Percentiles rank a stretch among this genome's conserved stretches.
These are phyloP conservation scores for Heterotilapia buettikoferi DNA, from an alignment of 2,113 vertebrate species.

Conservation along the genomic window DNA sequence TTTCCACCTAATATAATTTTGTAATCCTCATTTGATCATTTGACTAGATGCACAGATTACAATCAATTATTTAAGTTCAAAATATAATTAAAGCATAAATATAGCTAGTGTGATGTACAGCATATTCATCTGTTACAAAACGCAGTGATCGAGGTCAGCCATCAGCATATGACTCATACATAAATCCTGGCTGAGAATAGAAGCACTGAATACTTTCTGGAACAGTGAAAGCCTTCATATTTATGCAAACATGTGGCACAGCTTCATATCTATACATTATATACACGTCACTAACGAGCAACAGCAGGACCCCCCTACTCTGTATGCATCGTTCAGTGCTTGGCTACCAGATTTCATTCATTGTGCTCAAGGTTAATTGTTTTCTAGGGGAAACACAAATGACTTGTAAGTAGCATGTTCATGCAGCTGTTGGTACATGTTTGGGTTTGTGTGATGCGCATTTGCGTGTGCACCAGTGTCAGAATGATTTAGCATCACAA, in stretches of 20 bases:
- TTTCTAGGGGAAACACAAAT: slow-evolving; percentile 28
- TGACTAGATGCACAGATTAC: background rate
- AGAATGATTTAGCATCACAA: slow-evolving; percentile 43
- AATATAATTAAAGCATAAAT: background rate
- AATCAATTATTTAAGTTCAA: background rate
- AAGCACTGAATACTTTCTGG: background rate
- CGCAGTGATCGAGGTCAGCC: background rate
- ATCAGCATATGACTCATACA: slow-evolving; percentile 5
- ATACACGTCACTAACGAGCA: slow-evolving; percentile 21
- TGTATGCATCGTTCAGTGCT: background rate
- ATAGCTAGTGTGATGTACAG: background rate
- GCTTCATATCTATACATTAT: background rate
- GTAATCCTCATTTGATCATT: background rate
- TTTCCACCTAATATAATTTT: background rate
- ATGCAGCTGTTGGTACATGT: slow-evolving; percentile 26
- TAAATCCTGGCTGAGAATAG: background rate
- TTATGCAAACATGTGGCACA: slow-evolving; percentile 23
- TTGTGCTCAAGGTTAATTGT: slow-evolving; percentile 51
- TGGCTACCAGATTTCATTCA: slow-evolving; percentile 7
- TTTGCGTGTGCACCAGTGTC: background rate
- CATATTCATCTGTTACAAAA: background rate
- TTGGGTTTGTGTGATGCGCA: background rate
- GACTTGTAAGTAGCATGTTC: slow-evolving; percentile 25
- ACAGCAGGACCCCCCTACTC: slow-evolving; percentile 18
- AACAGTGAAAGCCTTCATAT: background rate